Evolutionary conservation across 2,113 vertebrate genomes (phyloP).

Genomic region (Cygnus atratus): DNA sequence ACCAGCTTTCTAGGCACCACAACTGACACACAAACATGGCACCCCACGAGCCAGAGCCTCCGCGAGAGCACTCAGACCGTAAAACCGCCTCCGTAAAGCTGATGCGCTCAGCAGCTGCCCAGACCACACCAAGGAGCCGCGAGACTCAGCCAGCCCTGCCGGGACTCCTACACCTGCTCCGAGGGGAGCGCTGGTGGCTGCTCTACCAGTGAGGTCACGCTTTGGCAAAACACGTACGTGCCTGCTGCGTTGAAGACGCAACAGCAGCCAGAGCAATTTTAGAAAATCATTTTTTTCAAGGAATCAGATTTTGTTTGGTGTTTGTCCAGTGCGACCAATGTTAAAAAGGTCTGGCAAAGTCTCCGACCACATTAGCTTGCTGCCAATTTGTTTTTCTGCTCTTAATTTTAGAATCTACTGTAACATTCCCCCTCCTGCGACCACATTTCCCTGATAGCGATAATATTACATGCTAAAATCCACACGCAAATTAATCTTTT

Average conservation of each 20-base stretch:
- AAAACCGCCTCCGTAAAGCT: background rate
- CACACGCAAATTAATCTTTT: constrained; percentile 5
- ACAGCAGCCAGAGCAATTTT: background rate
- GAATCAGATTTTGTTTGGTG: background rate
- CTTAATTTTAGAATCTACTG: constrained; percentile 1
- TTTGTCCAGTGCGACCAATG: background rate
- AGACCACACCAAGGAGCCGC: background rate
- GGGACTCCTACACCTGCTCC: background rate
- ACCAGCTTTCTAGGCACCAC: background rate
- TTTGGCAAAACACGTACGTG: background rate
- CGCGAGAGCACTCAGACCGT: background rate
- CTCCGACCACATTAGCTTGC: background rate
- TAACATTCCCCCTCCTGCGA: background rate
- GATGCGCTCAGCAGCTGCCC: background rate
- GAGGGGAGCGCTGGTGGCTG: background rate
- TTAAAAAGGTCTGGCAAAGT: background rate
- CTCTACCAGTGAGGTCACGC: background rate
- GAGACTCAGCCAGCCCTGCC: background rate
- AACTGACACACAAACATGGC: background rate
- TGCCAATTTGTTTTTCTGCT: constrained; percentile 20
- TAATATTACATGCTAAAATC: background rate
- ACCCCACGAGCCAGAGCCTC: background rate
- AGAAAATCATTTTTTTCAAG: background rate
- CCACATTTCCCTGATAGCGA: background rate
- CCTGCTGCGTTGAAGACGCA: background rate